A percentile compares a stretch with the other conserved stretches of the same genome.
phyloP scores from a whole-genome alignment of 1,140 invertebrate species.

The Gryllus bimaculatus region DNA sequence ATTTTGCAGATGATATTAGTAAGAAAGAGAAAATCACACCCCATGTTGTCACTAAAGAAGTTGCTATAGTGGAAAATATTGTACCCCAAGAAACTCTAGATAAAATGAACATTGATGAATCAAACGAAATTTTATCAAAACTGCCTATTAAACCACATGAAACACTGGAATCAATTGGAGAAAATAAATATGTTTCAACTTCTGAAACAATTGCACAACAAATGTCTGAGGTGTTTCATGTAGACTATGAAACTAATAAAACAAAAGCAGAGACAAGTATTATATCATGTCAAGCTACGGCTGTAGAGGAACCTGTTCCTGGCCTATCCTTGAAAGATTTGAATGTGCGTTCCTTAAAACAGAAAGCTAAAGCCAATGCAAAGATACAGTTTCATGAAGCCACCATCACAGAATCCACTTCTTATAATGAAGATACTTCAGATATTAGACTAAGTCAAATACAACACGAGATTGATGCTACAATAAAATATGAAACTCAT shows the following conservation, averaged over 20 bases:
- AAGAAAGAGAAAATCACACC: background rate
- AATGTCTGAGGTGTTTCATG: slow-evolving; percentile 20
- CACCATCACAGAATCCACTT: background rate
- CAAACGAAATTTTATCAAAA: too few species aligned
- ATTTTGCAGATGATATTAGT: background rate
- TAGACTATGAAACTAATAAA: background rate
- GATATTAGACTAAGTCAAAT: background rate
- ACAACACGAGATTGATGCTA: background rate
- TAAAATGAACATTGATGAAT: too few species aligned
- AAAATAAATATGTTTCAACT: slow-evolving; percentile 20
- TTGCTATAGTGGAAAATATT: background rate
- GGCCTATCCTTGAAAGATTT: too few species aligned
- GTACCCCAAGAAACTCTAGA: background rate
- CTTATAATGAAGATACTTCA: slow-evolving; percentile 7
- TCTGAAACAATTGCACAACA: slow-evolving; percentile 23
- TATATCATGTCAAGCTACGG: too few species aligned
- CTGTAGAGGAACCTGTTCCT: too few species aligned
- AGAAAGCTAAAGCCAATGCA: slow-evolving; percentile 9
- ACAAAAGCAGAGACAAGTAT: too few species aligned
- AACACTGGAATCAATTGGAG: slow-evolving; percentile 19
- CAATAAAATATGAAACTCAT: slow-evolving; percentile 8
- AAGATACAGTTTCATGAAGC: background rate
- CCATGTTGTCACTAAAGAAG: background rate
- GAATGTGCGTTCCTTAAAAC: too few species aligned
- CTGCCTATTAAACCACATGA: background rate